A percentile compares a stretch with the other conserved stretches of the same genome.
Evolutionary conservation across 2,888 invertebrate genomes (phyloP).

Genomic region (Lepidonotus clava): DNA sequence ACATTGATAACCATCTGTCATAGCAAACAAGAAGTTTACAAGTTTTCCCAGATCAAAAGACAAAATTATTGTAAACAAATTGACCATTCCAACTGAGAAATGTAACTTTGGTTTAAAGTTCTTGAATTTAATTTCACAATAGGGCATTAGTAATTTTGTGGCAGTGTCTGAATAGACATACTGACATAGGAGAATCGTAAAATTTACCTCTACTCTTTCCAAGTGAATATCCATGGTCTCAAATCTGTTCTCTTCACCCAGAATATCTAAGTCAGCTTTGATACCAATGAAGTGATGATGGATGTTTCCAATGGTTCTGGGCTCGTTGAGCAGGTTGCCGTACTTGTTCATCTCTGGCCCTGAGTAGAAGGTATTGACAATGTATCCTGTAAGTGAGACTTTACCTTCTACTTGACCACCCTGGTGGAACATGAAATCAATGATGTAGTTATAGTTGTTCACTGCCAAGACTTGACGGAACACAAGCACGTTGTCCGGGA

Average conservation of each 20-base stretch:
- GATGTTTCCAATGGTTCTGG: neutral
- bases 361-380: conserved; percentile 65
- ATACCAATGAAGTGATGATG: conserved; percentile 20
- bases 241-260: neutral
- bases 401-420: conserved; percentile 74
- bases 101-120: neutral
- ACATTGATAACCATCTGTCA: too few relatives aligned
- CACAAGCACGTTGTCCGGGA: conserved; percentile 70
- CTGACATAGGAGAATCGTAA: neutral
- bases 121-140: neutral
- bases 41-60: too few relatives aligned
- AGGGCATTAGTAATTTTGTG: neutral
- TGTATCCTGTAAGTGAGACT: conserved; percentile 72
- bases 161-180: too few relatives aligned
- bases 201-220: neutral
- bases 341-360: conserved; percentile 7
- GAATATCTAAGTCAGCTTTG: conserved; percentile 16
- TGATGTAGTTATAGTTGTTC: conserved; percentile 74
- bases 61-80: too few relatives aligned
- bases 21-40: too few relatives aligned
- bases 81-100: neutral
- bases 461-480: conserved; percentile 72
- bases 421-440: conserved; percentile 75
- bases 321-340: neutral
- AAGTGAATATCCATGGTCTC: conserved; percentile 8